Base-by-base conservation (phyloP, 2,797 vertebrate genomes). In the Pipistrellus kuhlii region DNA sequence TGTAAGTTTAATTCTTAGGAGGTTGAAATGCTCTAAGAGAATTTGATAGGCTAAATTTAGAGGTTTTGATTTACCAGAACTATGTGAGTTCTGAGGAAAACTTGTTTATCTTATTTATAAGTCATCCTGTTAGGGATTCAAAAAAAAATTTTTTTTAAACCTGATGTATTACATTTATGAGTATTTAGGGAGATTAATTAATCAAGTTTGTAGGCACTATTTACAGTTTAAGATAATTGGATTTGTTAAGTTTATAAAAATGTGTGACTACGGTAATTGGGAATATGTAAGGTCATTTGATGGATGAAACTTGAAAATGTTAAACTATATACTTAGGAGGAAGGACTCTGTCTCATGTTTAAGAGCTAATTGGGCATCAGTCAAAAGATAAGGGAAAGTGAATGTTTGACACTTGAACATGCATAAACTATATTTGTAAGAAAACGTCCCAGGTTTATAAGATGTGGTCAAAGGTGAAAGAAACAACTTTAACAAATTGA, bases 151-250 rank as follows among this genome's bases (percentile, higher is more conserved):
- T 8, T 32, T 68, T 30, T 30, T 5, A 30, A 48, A n/a, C 64
- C 57, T 53, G 66, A 90, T 85, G 69, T 35, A 81, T 95, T 93
- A 77, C 71, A 62, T 88, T 91, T 95, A 38, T 91, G 55, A 73
- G 85, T 94, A 51, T 93, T 94, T 80, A 76, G 76, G 46, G 55
- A 35, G 75, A 68, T 87, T 81, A 80, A 81, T 64, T 85, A 85
- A 85, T 94, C 53, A 91, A 55, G 46, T 46, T 88, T 93, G 17
- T 69, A 94, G 91, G 73, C 46, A 27, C 53, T 87, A 51, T 71
- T 87, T 96, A 88, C 46, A 92, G 72, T 85, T 92, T 44, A 92
- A 95, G 88, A 93, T 93, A 66, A 51, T 73, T 93, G 96, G 85
- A 96, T 59, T 92, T 94, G 57, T 62, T 87, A 55, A 53, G 88